These are phyloP conservation scores for Eulacestoma nigropectus DNA, from an alignment of 2,113 vertebrate species.

Conservation along the genomic window DNA sequence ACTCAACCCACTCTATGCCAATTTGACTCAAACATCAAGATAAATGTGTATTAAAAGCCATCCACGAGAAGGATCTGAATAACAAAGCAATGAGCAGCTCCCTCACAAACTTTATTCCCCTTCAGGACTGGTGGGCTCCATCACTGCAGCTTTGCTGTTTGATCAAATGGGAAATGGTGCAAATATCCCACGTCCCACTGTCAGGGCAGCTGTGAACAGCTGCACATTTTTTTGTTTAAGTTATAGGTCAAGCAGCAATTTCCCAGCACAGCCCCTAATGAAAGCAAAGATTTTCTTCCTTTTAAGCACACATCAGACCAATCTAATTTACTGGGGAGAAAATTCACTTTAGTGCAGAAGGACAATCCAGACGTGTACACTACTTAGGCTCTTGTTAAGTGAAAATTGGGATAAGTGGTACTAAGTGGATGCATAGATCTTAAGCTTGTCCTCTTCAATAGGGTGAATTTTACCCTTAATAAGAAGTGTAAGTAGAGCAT, in stretches of 20 bases:
- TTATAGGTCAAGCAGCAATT: constrained; percentile 40
- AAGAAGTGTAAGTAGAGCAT: constrained; percentile 17
- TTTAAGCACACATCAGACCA: constrained; percentile 55
- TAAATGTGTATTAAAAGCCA: not conserved
- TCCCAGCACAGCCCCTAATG: constrained; percentile 32
- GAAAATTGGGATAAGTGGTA: constrained; percentile 61
- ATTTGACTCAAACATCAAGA: constrained; percentile 52
- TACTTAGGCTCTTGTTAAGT: constrained; percentile 56
- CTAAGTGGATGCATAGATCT: constrained; percentile 64
- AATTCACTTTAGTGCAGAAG: constrained; percentile 59
- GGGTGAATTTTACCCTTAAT: constrained; percentile 42
- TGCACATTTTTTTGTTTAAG: constrained; percentile 19
- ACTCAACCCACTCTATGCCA: constrained; percentile 16
- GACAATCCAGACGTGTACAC: constrained; percentile 38
- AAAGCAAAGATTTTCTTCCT: constrained; percentile 47
- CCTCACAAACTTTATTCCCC: not conserved
- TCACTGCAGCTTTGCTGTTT: not conserved
- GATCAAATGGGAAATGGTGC: not conserved
- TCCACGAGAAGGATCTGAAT: not conserved
- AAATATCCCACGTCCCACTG: not conserved
- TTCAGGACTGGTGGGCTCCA: not conserved
- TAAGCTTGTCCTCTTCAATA: constrained; percentile 54
- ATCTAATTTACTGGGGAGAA: constrained; percentile 58
- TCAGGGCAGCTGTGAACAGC: not conserved
- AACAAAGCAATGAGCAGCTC: not conserved